Percentiles rank a stretch among this genome's conserved stretches.
Evolutionary conservation across 2,797 vertebrate genomes (phyloP).

Genomic region (Helarctos malayanus): DNA sequence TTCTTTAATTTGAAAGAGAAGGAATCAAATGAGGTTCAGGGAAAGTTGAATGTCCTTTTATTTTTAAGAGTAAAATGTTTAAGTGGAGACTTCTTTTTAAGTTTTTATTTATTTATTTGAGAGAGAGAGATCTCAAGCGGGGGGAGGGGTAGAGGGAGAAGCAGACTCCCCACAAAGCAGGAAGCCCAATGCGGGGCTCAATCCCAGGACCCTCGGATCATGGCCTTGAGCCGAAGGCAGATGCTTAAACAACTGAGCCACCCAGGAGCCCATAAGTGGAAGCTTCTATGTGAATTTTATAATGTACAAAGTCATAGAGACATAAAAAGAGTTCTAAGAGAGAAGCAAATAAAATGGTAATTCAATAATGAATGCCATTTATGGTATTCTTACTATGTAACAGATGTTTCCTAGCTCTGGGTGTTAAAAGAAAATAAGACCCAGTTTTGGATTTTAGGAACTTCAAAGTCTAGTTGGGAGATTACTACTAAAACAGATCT

Average conservation of each 20-base stretch:
- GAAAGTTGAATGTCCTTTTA: not conserved
- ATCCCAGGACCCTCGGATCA: too few species aligned
- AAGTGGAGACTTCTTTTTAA: not conserved
- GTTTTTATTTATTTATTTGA: not conserved
- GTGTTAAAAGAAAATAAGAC: constrained; percentile 23
- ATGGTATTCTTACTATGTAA: constrained; percentile 31
- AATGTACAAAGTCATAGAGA: not conserved
- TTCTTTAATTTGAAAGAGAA: constrained; percentile 34
- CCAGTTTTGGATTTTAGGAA: not conserved
- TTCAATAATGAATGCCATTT: not conserved
- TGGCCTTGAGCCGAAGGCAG: too few species aligned
- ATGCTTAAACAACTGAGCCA: too few species aligned
- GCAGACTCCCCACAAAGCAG: too few species aligned
- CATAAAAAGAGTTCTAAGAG: not conserved
- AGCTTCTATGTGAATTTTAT: constrained; percentile 53
- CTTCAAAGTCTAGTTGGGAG: constrained; percentile 2
- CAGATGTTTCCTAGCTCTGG: not conserved
- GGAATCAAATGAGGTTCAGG: not conserved
- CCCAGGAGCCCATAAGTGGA: not conserved
- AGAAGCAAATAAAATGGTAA: constrained; percentile 42
- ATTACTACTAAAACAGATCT: constrained; percentile 41
- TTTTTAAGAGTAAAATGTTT: constrained; percentile 47
- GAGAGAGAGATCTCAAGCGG: not conserved
- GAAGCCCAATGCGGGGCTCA: too few species aligned
- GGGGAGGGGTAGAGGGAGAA: too few species aligned